Percentiles rank a stretch among this genome's conserved stretches.
phyloP scores from a whole-genome alignment of 2,113 vertebrate species.

The Nycticebus coucang region DNA sequence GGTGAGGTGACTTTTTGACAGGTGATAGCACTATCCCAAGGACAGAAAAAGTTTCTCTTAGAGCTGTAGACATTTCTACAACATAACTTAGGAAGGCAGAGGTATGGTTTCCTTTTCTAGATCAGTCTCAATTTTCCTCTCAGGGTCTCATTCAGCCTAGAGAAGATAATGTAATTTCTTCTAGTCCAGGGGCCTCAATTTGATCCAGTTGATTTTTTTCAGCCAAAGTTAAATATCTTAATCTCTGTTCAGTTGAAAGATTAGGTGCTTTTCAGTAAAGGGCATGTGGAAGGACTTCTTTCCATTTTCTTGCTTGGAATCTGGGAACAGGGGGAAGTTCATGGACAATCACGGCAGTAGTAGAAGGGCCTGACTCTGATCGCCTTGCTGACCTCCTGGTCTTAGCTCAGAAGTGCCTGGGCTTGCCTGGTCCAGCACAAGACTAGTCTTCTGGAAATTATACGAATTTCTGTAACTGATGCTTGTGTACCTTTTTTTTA shows the following conservation, averaged over 20 bases:
- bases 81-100: neutral
- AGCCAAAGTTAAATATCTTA: slow-evolving; percentile 1
- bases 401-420: neutral
- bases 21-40: neutral
- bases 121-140: neutral
- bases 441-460: neutral
- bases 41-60: neutral
- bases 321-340: neutral
- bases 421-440: neutral
- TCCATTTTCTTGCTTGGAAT: neutral
- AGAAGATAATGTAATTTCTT: neutral
- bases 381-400: neutral
- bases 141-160: neutral
- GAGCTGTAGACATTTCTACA: neutral
- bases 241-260: neutral
- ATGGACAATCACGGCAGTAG: neutral
- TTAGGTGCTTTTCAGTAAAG: neutral
- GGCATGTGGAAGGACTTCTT: neutral
- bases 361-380: neutral
- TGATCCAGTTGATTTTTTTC: slow-evolving; percentile 29
- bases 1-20: neutral
- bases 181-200: neutral
- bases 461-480: neutral
- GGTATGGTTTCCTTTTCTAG: neutral
- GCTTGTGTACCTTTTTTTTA: neutral